phyloP scores from a whole-genome alignment of 2,888 invertebrate species.

The Macaria liturata region DNA sequence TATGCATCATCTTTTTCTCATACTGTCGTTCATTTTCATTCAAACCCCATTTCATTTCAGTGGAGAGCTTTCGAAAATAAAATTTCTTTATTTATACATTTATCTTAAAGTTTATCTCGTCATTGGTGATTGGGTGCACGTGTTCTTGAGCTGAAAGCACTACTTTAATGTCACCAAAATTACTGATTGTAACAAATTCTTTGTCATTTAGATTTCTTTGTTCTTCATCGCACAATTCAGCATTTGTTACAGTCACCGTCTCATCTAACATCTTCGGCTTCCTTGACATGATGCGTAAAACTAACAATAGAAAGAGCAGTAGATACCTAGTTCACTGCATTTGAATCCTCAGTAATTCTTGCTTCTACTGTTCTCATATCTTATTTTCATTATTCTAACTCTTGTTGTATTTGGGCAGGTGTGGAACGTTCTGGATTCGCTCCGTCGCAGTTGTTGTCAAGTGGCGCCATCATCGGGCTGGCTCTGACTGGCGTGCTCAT shows the following conservation, averaged over 20 bases:
- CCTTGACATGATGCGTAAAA: constrained; percentile 71
- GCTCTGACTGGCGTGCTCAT: constrained; percentile 92
- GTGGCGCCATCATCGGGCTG: constrained; percentile 92
- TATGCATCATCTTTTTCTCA: constrained; percentile 65
- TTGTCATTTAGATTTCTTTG: constrained; percentile 13
- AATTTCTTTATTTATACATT: constrained; percentile 38
- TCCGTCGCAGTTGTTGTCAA: constrained; percentile 84
- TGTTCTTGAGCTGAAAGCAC: constrained; percentile 74
- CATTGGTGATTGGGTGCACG: constrained; percentile 80
- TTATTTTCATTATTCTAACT: constrained; percentile 28
- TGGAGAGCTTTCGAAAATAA: constrained; percentile 71
- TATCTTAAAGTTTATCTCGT: constrained; percentile 30
- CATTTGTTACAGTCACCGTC: constrained; percentile 73
- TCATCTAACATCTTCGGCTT: constrained; percentile 76
- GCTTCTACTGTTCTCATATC: constrained; percentile 64
- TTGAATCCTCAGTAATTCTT: constrained; percentile 34
- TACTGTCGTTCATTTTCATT: constrained; percentile 65
- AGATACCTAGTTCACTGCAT: constrained; percentile 45
- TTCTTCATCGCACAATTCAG: constrained; percentile 29
- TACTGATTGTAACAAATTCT: constrained; percentile 68
- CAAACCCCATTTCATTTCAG: constrained; percentile 81
- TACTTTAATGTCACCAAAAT: constrained; percentile 61
- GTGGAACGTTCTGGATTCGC: constrained; percentile 75
- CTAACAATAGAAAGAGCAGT: constrained; percentile 71
- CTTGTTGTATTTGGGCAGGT: constrained; percentile 58